Base-by-base conservation (phyloP, 2,113 vertebrate genomes). In the Balaeniceps rex region DNA sequence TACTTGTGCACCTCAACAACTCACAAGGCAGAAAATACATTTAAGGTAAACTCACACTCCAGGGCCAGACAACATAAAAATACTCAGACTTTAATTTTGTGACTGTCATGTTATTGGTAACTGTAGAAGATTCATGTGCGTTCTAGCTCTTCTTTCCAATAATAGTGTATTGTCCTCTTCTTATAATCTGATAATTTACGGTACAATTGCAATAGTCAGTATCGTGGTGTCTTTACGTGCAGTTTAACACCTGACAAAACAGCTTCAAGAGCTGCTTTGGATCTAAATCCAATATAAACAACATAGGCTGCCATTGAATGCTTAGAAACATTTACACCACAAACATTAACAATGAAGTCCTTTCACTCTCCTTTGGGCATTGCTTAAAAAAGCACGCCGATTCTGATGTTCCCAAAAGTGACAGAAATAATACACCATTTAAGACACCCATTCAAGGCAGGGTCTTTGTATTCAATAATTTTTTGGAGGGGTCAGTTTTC, bases 231-330 rank as follows among this genome's bases (percentile, higher is more conserved):
- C 89, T 91, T 88, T 85, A 77, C 4, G 6, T 71, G 82, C 71
- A 88, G 64, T 60, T 95, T 81, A 96, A 85, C 96, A 97, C 96
- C 95, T 97, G 95, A 94, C 78, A 95, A 96, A 97, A 97, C 89
- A 97, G 82, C 82, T 95, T 77, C 78, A 60, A 95, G 87, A 88
- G 55, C 75, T 86, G 60, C 91, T 95, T 97, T 97, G 87, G 78
- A 94, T 96, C 78, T 74, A 66, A 94, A 91, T 95, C 94, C 95
- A 97, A 70, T 15, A 66, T 33, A 94, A 96, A 97, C 96, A 96
- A 24, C 44, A 65, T 9, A 82, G 64, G 31, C 75, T 94, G 85
- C 94, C 93, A 88, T 81, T 91, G 95, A 91, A 90, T 64, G 75
- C 93, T 83, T 69, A 93, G 81, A 94, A 94, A 84, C 74, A 72